Base-by-base conservation (phyloP, 2,888 invertebrate genomes). In the Silvanus unidentatus region DNA sequence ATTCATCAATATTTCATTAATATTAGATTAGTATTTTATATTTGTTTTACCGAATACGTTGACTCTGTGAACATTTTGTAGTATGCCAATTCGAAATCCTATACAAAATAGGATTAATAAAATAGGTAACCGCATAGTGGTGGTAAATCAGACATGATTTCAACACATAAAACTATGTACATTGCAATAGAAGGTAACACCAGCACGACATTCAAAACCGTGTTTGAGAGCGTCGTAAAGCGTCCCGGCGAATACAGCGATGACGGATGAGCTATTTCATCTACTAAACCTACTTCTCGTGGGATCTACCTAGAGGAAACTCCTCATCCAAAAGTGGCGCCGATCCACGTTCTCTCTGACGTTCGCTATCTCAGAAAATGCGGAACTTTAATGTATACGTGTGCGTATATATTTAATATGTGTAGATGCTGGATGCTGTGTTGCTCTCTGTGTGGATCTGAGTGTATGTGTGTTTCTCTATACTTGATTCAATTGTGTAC, bases 181-280 rank as follows among this genome's bases (percentile, higher is more conserved):
- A 32, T 32, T 32, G 32, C 32, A 32, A 11, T 12, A 32, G n/a
- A 12, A 22, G 11, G 12, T 12, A 12, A 5, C 32, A 32, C 32
- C 12, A 32, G 32, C 12, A n/a, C 32, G 32, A 32, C 32, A 32
- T n/a, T 32, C 32, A 12, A 32, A n/a, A 11, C 11, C 12, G n/a
- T 32, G 32, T 32, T n/a, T 32, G 3, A 32, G 32, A 32, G 32
- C n/a, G 11, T 32, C 32, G 12, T 32, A 11, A 32, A 32, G 32
- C 32, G 32, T 32, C 32, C 11, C 5, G 32, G 32, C 32, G 32
- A 32, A n/a, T 32, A 11, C 32, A 12, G 11, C 32, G 32, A 32
- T 32, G 32, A 46, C 49, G 43, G 49, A 44, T 46, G 43, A 42
- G 49, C 44, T 40, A 46, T 49, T 43, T 45, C 43, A 43, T 44